phyloP scores from a whole-genome alignment of 2,888 invertebrate species.

The Galeopsomyia nigrocyanea region DNA sequence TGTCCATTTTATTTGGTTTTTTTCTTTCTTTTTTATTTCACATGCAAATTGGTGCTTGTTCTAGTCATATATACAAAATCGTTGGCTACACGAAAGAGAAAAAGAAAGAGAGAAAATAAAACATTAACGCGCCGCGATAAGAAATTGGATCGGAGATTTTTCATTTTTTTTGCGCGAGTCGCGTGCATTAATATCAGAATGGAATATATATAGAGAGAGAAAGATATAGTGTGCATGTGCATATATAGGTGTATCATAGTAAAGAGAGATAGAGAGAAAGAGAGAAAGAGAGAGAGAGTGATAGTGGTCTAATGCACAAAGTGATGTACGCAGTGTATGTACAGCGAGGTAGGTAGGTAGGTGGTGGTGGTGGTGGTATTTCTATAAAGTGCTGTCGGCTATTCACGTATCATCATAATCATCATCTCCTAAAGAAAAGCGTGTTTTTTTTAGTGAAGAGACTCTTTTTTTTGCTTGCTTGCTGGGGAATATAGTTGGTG shows the following conservation, averaged over 20 bases:
- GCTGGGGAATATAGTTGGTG: no score
- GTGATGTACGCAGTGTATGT: no score
- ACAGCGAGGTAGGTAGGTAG: no score
- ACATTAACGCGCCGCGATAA: constrained; percentile 10
- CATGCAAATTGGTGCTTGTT: constrained; percentile 62
- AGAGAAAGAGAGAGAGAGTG: constrained; percentile 22
- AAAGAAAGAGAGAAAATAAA: constrained; percentile 16
- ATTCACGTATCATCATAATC: no score
- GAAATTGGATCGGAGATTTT: no score
- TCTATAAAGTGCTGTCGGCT: no score
- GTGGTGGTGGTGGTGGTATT: no score
- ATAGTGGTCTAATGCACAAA: background rate
- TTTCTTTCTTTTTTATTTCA: constrained; percentile 32
- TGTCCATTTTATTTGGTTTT: constrained; percentile 55
- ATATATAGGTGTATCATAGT: constrained; percentile 29
- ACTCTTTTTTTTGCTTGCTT: no score
- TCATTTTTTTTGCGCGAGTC: no score
- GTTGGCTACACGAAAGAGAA: constrained; percentile 45
- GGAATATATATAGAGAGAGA: constrained; percentile 26
- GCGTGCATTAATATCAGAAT: constrained; percentile 7
- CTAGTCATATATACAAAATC: constrained; percentile 55
- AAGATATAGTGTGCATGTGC: constrained; percentile 35
- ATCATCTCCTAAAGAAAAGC: no score
- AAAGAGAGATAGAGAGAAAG: constrained; percentile 12
- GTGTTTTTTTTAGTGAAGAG: no score